Evolutionary conservation across 30 jellyfish, hydroid and myxozoan genomes (phyloP).

Genomic region (Turritopsis dohrnii): DNA sequence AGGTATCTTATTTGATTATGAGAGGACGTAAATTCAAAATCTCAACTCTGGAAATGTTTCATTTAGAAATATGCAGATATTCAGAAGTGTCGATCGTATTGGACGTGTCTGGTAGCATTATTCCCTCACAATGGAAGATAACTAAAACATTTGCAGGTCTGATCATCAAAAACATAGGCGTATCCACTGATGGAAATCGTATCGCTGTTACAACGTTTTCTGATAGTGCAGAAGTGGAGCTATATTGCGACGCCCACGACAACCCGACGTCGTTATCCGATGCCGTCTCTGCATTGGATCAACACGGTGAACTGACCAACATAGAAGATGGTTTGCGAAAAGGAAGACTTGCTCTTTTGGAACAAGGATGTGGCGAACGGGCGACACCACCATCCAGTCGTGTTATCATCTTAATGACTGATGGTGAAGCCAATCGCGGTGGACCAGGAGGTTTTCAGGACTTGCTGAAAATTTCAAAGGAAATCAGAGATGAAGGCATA

Average conservation of each 20-base stretch:
- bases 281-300: neutral
- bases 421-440: constrained; percentile 25
- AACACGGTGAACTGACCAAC: constrained; percentile 1
- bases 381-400: constrained; percentile 3
- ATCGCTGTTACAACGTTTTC: constrained; percentile 2
- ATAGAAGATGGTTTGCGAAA: constrained; percentile 15
- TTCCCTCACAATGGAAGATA: constrained; percentile 4
- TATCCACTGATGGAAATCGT: neutral
- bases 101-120: constrained; percentile 13
- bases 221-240: neutral
- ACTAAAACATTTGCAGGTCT: neutral
- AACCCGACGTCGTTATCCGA: neutral
- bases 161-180: neutral
- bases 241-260: constrained; percentile 8
- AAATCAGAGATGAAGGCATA: constrained; percentile 5
- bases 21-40: no score
- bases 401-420: constrained; percentile 18
- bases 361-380: constrained; percentile 8
- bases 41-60: no score
- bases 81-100: constrained; percentile 14
- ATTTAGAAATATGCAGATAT: constrained; percentile 1
- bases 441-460: neutral
- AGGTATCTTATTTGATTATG: no score
- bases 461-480: neutral
- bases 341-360: neutral